Evolutionary conservation across 2,113 vertebrate genomes (phyloP).

Genomic region (Falco punctatus): DNA sequence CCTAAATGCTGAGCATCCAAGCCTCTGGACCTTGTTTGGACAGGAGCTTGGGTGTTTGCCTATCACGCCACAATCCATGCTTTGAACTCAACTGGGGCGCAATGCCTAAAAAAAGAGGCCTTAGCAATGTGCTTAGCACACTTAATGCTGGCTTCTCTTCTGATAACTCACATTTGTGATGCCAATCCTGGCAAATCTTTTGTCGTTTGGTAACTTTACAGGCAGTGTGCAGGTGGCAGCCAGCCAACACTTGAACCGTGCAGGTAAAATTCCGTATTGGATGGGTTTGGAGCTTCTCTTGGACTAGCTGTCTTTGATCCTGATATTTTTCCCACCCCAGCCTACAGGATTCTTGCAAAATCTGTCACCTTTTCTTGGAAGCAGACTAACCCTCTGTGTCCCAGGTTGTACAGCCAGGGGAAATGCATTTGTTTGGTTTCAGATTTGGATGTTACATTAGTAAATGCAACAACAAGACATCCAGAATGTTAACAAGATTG

Average conservation of each 20-base stretch:
- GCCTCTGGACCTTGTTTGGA: slow-evolving; percentile 36
- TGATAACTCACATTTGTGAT: not conserved
- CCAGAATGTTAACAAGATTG: not conserved
- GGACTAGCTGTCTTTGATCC: not conserved
- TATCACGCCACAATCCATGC: not conserved
- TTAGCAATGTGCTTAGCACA: not conserved
- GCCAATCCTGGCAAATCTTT: not conserved
- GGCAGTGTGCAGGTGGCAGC: not conserved
- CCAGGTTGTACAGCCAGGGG: not conserved
- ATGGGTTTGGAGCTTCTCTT: not conserved
- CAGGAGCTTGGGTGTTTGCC: not conserved
- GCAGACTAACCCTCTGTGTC: not conserved
- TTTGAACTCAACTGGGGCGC: not conserved
- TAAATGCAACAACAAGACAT: not conserved
- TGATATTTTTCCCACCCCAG: not conserved
- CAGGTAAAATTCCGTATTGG: not conserved
- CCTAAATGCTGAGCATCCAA: slow-evolving; percentile 10
- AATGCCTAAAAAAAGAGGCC: not conserved
- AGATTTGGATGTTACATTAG: not conserved
- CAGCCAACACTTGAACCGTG: not conserved
- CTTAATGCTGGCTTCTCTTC: not conserved
- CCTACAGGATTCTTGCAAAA: not conserved
- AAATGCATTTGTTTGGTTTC: not conserved
- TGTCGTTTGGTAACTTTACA: not conserved
- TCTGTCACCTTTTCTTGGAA: not conserved